These are phyloP conservation scores for Agriotes lineatus DNA, from an alignment of 2,888 invertebrate species.

Conservation along the genomic window DNA sequence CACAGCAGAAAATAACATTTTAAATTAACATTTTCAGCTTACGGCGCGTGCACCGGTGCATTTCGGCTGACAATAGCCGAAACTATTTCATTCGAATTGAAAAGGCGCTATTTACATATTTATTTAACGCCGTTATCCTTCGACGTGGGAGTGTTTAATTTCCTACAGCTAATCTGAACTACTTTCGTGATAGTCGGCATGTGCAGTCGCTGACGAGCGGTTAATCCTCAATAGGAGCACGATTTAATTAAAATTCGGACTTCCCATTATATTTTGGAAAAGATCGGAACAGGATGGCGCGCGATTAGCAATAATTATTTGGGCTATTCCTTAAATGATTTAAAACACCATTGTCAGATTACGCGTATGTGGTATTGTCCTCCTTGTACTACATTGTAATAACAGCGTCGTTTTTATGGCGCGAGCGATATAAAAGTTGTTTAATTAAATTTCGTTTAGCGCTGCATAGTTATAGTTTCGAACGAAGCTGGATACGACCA, in stretches of 20 bases:
- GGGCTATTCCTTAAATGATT: conserved; percentile 16
- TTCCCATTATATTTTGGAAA: conserved; percentile 18
- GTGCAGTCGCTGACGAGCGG: conserved; percentile 7
- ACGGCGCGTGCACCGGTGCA: too few relatives aligned
- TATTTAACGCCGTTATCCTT: not conserved
- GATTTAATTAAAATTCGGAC: conserved; percentile 21
- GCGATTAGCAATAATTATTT: not conserved
- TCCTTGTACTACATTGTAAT: conserved; percentile 61
- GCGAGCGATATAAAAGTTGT: conserved; percentile 65
- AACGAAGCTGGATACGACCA: conserved; percentile 49
- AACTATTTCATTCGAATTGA: conserved; percentile 7
- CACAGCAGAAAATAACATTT: too few relatives aligned
- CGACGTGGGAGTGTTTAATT: conserved; percentile 13
- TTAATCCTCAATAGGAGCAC: conserved; percentile 9
- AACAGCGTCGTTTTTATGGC: conserved; percentile 63
- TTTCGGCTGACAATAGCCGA: too few relatives aligned
- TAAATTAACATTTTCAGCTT: too few relatives aligned
- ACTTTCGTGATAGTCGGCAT: not conserved
- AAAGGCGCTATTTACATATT: conserved; percentile 11
- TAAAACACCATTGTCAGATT: conserved; percentile 50
- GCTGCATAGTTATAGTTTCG: conserved; percentile 62
- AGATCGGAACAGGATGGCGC: conserved; percentile 14
- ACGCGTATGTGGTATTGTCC: conserved; percentile 52
- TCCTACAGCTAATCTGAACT: conserved; percentile 17
- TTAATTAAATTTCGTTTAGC: conserved; percentile 65